These are phyloP conservation scores for Gila robusta DNA, from an alignment of 2,797 vertebrate genomes.

Conservation along the genomic window DNA sequence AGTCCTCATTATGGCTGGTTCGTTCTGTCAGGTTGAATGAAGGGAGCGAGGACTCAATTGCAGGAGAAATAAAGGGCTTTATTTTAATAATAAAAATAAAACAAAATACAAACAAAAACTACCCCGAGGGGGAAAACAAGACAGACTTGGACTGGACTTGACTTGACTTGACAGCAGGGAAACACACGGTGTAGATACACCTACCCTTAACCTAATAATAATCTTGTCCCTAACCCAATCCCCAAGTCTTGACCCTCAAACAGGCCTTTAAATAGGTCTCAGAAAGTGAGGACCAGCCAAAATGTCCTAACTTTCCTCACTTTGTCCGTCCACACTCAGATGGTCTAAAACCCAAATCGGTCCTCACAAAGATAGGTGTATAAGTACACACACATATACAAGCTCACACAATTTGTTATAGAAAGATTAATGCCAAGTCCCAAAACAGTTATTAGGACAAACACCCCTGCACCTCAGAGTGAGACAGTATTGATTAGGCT, in stretches of 20 bases:
- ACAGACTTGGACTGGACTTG: too few relatives aligned
- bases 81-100: too few relatives aligned
- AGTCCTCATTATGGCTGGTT: too few relatives aligned
- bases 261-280: neutral
- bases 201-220: too few relatives aligned
- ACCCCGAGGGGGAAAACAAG: too few relatives aligned
- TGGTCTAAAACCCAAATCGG: neutral
- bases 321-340: neutral
- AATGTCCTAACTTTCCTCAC: neutral
- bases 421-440: constrained; percentile 6
- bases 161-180: too few relatives aligned
- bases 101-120: too few relatives aligned
- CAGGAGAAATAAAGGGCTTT: too few relatives aligned
- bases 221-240: neutral
- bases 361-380: neutral
- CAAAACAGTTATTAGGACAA: constrained; percentile 2
- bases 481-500: constrained; percentile 28
- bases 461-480: neutral
- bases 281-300: neutral
- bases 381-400: neutral
- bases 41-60: too few relatives aligned
- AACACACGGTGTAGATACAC: too few relatives aligned
- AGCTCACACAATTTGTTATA: neutral
- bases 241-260: neutral
- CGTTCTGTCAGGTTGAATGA: too few relatives aligned